These are phyloP conservation scores for Didymodactylos carnosus DNA, from an alignment of 2,888 invertebrate genomes.

Conservation along the genomic window DNA sequence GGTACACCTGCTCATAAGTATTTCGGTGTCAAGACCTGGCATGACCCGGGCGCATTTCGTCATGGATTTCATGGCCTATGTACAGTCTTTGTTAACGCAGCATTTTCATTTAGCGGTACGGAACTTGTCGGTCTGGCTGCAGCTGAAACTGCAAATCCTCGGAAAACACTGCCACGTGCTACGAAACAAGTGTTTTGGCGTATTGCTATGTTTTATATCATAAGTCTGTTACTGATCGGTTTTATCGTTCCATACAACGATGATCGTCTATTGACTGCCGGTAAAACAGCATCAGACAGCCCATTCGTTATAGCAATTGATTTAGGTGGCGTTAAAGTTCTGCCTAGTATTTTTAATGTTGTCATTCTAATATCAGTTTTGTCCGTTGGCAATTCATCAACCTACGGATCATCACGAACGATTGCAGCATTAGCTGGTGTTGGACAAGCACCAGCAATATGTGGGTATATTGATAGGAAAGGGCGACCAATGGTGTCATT, in stretches of 20 bases:
- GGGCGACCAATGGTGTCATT: too few species aligned
- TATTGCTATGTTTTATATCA: constrained; percentile 2
- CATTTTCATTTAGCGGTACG: constrained; percentile 3
- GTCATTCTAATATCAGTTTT: constrained; percentile 1
- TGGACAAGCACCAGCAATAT: not conserved
- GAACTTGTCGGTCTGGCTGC: constrained; percentile 1
- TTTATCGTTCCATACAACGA: not conserved
- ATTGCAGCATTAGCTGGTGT: not conserved
- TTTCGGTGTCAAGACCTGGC: not conserved
- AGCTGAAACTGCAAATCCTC: not conserved
- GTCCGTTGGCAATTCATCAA: constrained; percentile 1
- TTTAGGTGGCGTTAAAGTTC: not conserved
- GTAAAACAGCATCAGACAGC: not conserved
- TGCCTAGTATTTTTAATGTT: constrained; percentile 1
- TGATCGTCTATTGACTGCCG: not conserved
- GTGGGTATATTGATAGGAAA: not conserved
- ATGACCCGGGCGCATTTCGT: not conserved
- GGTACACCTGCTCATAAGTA: not conserved
- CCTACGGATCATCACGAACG: constrained; percentile 2
- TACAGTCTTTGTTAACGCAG: not conserved
- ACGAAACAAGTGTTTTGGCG: constrained; percentile 9
- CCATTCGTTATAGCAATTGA: constrained; percentile 5
- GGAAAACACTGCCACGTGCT: not conserved
- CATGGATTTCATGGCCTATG: constrained; percentile 1
- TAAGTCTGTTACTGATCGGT: not conserved